Base-by-base conservation (phyloP, 1,140 invertebrate species). In the Cydia pomonella region DNA sequence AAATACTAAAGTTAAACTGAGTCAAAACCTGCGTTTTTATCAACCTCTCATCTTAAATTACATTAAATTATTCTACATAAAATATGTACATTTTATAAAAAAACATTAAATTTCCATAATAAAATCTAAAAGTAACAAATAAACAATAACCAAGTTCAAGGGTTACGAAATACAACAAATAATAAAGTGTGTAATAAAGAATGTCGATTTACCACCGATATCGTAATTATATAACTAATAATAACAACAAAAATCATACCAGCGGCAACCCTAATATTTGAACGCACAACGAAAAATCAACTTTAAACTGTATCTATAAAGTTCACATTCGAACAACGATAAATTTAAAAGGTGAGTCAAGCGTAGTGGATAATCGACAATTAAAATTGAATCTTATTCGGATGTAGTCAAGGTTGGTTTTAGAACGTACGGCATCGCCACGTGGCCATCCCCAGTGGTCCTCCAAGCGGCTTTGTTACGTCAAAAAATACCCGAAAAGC, bases 401-500 rank as follows among this genome's bases (percentile, higher is more conserved):
- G n/a, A n/a, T 69, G 9, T 0, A 2, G 4, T 4, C 7, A 33
- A n/a, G 73, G 73, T 73, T 16, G 3, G 29, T 74, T 80, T 82
- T 82, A 13, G 13, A 25, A n/a, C 18, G 50, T 76, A 76, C 74
- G 73, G 73, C 44, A 75, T 72, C 41, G 84, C 79, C 87, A 88
- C 86, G 86, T 87, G 86, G 80, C 87, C 77, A 77, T 66, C 82
- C 80, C 85, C 76, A 77, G 75, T 81, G 83, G 81, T 79, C 79
- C 85, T 81, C 80, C 75, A 77, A 72, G 79, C 76, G 75, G 82
- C 77, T 83, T 89, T 87, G 86, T 88, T 83, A 77, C 84, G 85
- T 86, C 86, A 88, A 90, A 88, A 88, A 86, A 88, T 86, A 84
- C 80, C 82, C 81, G 82, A 86, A 88, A 83, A 83, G 81, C 21